Percentiles rank a stretch among this genome's conserved stretches.
phyloP scores from a whole-genome alignment of 2,113 vertebrate genomes.

The Craseonycteris thonglongyai region DNA sequence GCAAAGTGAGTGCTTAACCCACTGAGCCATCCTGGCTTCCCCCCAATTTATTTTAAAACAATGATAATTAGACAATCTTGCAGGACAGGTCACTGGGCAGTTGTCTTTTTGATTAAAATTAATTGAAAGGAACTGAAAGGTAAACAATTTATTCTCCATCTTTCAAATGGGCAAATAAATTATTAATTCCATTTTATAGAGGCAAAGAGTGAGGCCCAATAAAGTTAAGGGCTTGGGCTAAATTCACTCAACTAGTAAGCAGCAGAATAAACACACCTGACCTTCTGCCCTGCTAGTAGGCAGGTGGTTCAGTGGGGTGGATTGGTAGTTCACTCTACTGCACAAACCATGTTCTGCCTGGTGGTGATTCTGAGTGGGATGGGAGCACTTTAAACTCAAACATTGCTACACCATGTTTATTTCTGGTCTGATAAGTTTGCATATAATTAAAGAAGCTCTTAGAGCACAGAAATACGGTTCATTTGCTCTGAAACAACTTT shows the following conservation, averaged over 20 bases:
- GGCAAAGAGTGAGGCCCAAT: not conserved
- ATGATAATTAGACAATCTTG: not conserved
- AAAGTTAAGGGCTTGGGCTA: not conserved
- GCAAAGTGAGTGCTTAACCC: too few relatives aligned
- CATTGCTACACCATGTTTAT: not conserved
- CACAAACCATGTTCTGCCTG: not conserved
- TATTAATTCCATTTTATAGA: not conserved
- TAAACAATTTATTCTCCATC: not conserved
- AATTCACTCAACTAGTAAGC: not conserved
- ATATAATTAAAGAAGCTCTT: not conserved
- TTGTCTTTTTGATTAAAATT: not conserved
- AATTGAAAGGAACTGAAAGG: not conserved
- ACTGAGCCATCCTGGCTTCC: too few relatives aligned
- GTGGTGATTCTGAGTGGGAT: not conserved
- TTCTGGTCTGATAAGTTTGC: not conserved
- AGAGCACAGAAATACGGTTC: not conserved
- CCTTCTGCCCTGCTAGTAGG: not conserved
- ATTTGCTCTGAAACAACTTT: conserved; percentile 15
- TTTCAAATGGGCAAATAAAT: conserved; percentile 1
- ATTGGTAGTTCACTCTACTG: not conserved
- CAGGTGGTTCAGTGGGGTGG: not conserved
- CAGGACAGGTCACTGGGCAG: not conserved
- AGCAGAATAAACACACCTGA: not conserved
- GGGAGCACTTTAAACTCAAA: not conserved
- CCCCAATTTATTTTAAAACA: conserved; percentile 18